A percentile compares a stretch with the other conserved stretches of the same genome.
Conservation (phyloP, 2,113 vertebrate species). For the Cheirogaleus medius region DNA sequence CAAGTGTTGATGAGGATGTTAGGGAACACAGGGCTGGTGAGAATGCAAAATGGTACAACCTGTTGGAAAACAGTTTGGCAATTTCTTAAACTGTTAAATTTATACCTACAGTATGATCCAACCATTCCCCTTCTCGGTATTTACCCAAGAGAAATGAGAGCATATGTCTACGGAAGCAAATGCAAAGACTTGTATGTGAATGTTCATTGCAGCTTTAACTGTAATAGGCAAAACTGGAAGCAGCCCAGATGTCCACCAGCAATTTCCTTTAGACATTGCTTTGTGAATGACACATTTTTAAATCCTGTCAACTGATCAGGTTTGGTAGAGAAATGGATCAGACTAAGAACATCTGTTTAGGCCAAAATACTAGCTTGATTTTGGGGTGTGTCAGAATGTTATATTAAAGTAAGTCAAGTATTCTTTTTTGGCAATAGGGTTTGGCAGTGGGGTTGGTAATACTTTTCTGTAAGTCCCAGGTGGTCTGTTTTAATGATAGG, state of each 20-base stretch:
- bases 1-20: neutral
- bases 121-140: neutral
- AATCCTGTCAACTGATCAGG: neutral
- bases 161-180: neutral
- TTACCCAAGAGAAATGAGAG: neutral
- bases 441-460: neutral
- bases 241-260: neutral
- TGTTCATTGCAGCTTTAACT: neutral
- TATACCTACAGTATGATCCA: neutral
- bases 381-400: neutral
- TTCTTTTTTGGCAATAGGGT: neutral
- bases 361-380: neutral
- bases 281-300: neutral
- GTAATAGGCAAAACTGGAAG: neutral
- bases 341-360: neutral
- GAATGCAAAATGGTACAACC: neutral
- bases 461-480: neutral
- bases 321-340: neutral
- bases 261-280: neutral
- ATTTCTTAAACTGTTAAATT: neutral
- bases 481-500: neutral
- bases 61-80: neutral
- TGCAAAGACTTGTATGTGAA: neutral
- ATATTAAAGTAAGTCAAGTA: neutral
- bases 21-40: neutral